These are phyloP conservation scores for Ascidia mentula DNA, from an alignment of 23 tunicate species.

Conservation along the genomic window DNA sequence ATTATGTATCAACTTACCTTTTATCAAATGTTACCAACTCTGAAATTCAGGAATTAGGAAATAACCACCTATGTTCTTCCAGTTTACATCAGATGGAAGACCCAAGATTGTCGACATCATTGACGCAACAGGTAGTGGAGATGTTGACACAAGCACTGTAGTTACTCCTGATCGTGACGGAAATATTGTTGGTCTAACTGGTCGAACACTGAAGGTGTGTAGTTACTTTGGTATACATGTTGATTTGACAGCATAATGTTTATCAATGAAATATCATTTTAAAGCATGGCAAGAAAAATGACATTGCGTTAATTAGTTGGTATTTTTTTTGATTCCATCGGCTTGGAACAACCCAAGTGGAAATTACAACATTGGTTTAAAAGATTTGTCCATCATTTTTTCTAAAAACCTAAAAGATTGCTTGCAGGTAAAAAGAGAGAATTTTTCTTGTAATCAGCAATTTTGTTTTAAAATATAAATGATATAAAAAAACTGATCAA, in stretches of 20 bases:
- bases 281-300: background rate
- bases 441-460: no score
- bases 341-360: slow-evolving; percentile 86
- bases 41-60: no score
- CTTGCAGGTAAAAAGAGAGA: slow-evolving; percentile 65
- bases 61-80: background rate
- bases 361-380: slow-evolving; percentile 66
- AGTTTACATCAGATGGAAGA: slow-evolving; percentile 76
- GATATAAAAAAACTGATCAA: no score
- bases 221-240: background rate
- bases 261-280: no score
- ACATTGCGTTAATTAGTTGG: background rate
- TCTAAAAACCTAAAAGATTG: slow-evolving; percentile 70
- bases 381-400: slow-evolving; percentile 56
- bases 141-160: slow-evolving; percentile 77
- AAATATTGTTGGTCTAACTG: slow-evolving; percentile 76
- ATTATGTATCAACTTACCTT: no score
- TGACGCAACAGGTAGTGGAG: slow-evolving; percentile 99
- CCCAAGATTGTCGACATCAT: slow-evolving; percentile 94
- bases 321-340: slow-evolving; percentile 63
- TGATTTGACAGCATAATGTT: no score
- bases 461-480: no score
- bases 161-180: slow-evolving; percentile 53
- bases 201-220: slow-evolving; percentile 71
- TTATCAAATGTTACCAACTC: no score